Conservation (phyloP, 2,888 invertebrate species). For the Acrobasis consociella region DNA sequence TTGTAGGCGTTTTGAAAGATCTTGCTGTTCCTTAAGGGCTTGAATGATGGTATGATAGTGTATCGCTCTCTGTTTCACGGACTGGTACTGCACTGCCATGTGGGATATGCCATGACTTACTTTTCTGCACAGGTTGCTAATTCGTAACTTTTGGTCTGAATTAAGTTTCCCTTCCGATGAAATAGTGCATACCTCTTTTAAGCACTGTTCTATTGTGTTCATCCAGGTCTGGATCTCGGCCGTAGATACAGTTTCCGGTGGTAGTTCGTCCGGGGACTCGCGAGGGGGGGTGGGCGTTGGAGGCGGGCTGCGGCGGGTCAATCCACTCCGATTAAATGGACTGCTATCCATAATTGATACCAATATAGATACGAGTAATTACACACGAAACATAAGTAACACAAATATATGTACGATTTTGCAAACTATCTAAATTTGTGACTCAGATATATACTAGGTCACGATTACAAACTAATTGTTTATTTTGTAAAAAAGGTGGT, state of each 20-base stretch:
- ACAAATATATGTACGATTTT: background rate
- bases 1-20: too few relatives aligned
- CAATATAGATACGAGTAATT: background rate
- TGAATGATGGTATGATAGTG: background rate
- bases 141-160: conserved; percentile 1
- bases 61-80: background rate
- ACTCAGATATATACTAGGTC: background rate
- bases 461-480: background rate
- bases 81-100: conserved; percentile 1
- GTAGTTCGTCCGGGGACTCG: too few relatives aligned
- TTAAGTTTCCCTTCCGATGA: conserved; percentile 1
- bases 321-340: too few relatives aligned
- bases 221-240: background rate
- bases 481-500: background rate
- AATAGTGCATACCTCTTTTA: conserved; percentile 5
- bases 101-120: too few relatives aligned
- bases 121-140: background rate
- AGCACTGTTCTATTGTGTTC: background rate
- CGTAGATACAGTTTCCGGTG: too few relatives aligned
- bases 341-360: background rate
- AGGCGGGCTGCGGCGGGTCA: background rate
- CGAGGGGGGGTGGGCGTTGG: too few relatives aligned
- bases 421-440: background rate
- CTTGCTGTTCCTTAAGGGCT: background rate
- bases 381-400: background rate